Percentiles rank a stretch among this genome's conserved stretches.
phyloP scores from a whole-genome alignment of 2,888 invertebrate genomes.

The Crioceris asparagi region DNA sequence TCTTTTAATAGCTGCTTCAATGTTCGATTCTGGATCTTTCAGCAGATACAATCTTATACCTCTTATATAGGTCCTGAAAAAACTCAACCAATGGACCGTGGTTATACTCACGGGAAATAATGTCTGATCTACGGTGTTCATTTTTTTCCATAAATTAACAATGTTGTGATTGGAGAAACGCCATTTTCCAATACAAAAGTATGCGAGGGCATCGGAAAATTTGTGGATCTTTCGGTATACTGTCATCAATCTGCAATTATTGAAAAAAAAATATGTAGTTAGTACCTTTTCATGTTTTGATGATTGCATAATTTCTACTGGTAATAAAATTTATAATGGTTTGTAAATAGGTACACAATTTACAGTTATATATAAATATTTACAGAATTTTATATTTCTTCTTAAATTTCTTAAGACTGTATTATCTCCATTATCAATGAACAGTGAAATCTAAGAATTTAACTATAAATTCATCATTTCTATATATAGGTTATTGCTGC shows the following conservation, averaged over 20 bases:
- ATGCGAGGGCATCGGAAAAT: constrained; percentile 59
- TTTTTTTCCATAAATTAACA: constrained; percentile 45
- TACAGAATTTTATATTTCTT: too few species aligned
- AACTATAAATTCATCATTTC: too few species aligned
- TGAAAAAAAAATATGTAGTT: too few species aligned
- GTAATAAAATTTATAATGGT: too few species aligned
- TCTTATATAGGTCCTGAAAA: constrained; percentile 55
- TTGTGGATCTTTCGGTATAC: constrained; percentile 72
- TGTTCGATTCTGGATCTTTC: constrained; percentile 61
- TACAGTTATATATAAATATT: too few species aligned
- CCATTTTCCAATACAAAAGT: constrained; percentile 68
- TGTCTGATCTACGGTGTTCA: constrained; percentile 40
- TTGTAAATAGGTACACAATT: too few species aligned
- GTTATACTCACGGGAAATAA: constrained; percentile 65
- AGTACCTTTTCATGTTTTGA: too few species aligned
- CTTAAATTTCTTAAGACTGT: too few species aligned
- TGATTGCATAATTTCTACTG: too few species aligned
- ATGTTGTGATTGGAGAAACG: constrained; percentile 56
- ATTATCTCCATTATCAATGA: too few species aligned
- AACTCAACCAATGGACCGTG: constrained; percentile 59
- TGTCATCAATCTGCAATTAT: constrained; percentile 54
- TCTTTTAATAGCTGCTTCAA: constrained; percentile 30
- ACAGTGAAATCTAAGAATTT: too few species aligned
- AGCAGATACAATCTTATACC: constrained; percentile 68
- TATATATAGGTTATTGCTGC: too few species aligned